phyloP scores from a whole-genome alignment of 2,797 vertebrate species.

The Agapornis canus region DNA sequence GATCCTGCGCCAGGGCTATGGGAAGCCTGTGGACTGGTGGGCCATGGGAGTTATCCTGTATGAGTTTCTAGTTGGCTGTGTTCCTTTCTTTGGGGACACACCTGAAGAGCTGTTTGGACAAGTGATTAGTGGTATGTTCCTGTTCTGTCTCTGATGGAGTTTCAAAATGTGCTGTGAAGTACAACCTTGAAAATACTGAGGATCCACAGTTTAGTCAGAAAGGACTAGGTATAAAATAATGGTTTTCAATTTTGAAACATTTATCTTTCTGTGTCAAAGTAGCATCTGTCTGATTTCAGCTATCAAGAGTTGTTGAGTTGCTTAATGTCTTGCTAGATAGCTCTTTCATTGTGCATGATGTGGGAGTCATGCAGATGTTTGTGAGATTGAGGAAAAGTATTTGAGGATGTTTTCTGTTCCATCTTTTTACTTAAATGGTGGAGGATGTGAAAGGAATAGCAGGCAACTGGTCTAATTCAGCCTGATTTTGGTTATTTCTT shows the following conservation, averaged over 20 bases:
- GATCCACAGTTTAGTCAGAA: neutral
- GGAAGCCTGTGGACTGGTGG: conserved; percentile 98
- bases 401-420: neutral
- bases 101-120: conserved; percentile 97
- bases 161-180: neutral
- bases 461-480: neutral
- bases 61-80: conserved; percentile 94
- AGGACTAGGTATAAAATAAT: neutral
- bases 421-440: neutral
- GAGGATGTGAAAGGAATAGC: neutral
- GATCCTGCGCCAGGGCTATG: conserved; percentile 95
- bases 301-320: neutral
- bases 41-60: conserved; percentile 96
- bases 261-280: neutral
- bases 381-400: neutral
- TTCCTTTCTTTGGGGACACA: conserved; percentile 96
- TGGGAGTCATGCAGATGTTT: neutral
- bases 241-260: neutral
- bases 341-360: neutral
- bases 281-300: neutral
- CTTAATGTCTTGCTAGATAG: neutral
- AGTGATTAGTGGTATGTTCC: conserved; percentile 92
- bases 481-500: neutral
- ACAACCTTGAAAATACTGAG: neutral
- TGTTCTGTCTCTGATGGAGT: neutral